These are phyloP conservation scores for Colistium nudipinnis DNA, from an alignment of 2,113 vertebrate species.

Conservation along the genomic window DNA sequence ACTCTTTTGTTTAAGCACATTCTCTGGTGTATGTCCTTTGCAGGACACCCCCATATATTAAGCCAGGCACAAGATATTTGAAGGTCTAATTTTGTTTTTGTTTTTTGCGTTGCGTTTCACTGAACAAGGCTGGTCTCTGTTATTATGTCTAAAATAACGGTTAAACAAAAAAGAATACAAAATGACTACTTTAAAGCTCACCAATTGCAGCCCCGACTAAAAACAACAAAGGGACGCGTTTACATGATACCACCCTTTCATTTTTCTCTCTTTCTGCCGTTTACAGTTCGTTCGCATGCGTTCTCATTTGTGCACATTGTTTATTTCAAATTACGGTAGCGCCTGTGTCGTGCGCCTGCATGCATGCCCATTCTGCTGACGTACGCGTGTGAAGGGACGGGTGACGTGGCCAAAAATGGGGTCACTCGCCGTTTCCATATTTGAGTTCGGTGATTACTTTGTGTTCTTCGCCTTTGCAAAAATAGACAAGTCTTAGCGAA, in stretches of 20 bases:
- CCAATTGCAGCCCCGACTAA: constrained; percentile 5
- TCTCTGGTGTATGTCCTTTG: neutral
- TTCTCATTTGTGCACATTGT: constrained; percentile 38
- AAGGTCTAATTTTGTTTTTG: neutral
- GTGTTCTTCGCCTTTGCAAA: constrained; percentile 27
- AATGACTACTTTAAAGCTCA: neutral
- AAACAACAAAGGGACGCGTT: neutral
- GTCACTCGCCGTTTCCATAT: constrained; percentile 12
- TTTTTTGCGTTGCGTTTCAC: too few species aligned
- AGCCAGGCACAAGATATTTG: neutral
- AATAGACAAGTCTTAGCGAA: constrained; percentile 33
- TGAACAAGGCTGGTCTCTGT: neutral
- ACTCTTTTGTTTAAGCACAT: neutral
- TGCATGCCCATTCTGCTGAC: neutral
- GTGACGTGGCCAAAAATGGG: constrained; percentile 17
- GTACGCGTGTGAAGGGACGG: constrained; percentile 1
- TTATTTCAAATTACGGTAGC: constrained; percentile 36
- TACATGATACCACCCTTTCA: constrained; percentile 7
- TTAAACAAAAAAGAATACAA: neutral
- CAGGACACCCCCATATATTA: neutral
- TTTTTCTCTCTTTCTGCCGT: constrained; percentile 21
- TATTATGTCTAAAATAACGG: neutral
- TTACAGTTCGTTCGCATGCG: constrained; percentile 21
- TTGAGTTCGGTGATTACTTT: constrained; percentile 39
- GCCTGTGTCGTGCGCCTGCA: constrained; percentile 1